Evolutionary conservation across 2,797 vertebrate genomes (phyloP).

Genomic region (Molothrus aeneus): DNA sequence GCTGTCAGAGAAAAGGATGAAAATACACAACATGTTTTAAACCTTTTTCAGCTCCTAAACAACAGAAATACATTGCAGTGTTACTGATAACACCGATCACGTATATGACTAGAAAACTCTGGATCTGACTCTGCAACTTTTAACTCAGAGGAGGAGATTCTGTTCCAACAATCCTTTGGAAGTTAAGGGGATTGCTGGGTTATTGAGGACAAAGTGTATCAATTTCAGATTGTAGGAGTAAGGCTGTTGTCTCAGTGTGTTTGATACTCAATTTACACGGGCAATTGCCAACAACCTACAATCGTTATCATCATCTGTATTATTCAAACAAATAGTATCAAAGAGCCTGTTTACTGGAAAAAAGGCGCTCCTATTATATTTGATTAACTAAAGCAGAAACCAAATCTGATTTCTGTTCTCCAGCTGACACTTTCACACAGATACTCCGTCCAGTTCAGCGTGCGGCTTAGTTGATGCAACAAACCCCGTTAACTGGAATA

Average conservation of each 20-base stretch:
- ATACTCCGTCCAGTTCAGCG: fast-evolving
- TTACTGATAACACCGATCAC: neutral
- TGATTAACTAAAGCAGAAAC: neutral
- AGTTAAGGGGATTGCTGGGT: neutral
- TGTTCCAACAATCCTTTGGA: neutral
- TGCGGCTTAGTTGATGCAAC: neutral
- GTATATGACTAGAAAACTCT: neutral
- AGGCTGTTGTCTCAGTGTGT: neutral
- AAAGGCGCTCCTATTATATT: neutral
- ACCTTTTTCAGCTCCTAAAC: conserved; percentile 31
- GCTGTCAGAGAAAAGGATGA: conserved; percentile 42
- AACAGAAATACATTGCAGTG: conserved; percentile 2
- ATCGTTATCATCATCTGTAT: neutral
- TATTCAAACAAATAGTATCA: neutral
- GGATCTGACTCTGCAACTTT: conserved; percentile 15
- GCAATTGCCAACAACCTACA: neutral
- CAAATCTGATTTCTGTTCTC: neutral
- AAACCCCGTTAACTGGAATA: neutral
- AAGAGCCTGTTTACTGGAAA: neutral
- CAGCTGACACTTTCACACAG: neutral
- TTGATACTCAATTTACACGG: neutral
- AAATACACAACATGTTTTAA: conserved; percentile 40
- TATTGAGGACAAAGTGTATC: neutral
- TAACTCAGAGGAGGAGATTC: neutral
- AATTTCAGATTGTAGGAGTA: neutral